phyloP scores from a whole-genome alignment of 2,797 vertebrate species.

The Eulemur rubriventer region DNA sequence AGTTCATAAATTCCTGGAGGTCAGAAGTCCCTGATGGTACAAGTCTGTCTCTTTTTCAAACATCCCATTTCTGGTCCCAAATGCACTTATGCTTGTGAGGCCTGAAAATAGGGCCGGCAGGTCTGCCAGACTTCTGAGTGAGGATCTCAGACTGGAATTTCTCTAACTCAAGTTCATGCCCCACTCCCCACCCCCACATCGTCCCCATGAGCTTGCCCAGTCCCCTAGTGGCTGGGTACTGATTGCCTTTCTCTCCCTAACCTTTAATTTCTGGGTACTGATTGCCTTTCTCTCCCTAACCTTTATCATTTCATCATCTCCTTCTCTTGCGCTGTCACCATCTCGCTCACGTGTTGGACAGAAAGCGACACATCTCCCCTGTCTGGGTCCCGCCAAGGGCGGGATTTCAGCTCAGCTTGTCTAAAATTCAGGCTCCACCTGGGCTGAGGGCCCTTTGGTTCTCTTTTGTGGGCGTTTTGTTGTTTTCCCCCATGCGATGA shows the following conservation, averaged over 20 bases:
- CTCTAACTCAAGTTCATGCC: neutral
- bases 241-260: neutral
- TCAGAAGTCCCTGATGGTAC: neutral
- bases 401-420: neutral
- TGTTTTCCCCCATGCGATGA: neutral
- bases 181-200: accelerated
- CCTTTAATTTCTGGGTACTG: neutral
- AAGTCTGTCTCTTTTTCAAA: neutral
- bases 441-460: no score
- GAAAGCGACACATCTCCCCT: neutral
- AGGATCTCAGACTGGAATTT: no score
- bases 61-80: neutral
- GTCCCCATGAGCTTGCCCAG: neutral
- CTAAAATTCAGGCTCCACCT: neutral
- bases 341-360: neutral
- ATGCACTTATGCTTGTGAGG: neutral
- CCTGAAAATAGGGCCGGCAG: neutral
- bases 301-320: neutral
- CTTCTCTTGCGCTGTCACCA: neutral
- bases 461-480: neutral
- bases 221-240: neutral
- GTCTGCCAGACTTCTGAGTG: neutral
- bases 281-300: neutral
- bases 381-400: accelerated
- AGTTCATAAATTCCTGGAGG: neutral